phyloP scores from a whole-genome alignment of 2,888 invertebrate species.

The Hylaea fasciaria region DNA sequence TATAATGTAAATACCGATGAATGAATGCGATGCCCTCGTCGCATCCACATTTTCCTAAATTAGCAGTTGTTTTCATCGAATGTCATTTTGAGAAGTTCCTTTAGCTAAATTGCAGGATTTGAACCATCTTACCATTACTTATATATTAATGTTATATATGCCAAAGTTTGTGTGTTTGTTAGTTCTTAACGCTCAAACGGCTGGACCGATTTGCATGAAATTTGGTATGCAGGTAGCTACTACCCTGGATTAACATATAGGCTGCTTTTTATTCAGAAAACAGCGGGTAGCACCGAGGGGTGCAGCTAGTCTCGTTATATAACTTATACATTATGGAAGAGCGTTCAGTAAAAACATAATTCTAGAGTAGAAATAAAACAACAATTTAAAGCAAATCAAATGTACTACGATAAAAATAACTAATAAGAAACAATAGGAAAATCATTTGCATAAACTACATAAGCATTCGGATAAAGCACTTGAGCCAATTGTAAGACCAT shows the following conservation, averaged over 20 bases:
- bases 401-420: slow-evolving; percentile 11
- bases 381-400: slow-evolving; percentile 1
- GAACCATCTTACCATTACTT: neutral
- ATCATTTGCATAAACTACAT: slow-evolving; percentile 64
- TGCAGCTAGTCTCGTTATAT: too few species aligned
- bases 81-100: slow-evolving; percentile 34
- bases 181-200: too few species aligned
- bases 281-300: too few species aligned
- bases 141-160: neutral
- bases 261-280: too few species aligned
- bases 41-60: slow-evolving; percentile 37
- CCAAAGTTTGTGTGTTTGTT: too few species aligned
- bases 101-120: neutral
- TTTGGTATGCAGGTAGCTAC: too few species aligned
- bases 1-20: neutral
- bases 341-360: neutral
- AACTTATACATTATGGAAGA: too few species aligned
- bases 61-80: slow-evolving; percentile 43
- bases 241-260: too few species aligned
- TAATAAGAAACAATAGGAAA: slow-evolving; percentile 26
- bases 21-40: neutral
- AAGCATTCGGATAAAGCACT: slow-evolving; percentile 70
- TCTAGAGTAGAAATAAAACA: slow-evolving; percentile 1
- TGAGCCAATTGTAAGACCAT: slow-evolving; percentile 67
- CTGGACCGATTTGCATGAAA: too few species aligned